Conservation (phyloP, 2,888 invertebrate genomes). For the Phyto melanocephala region DNA sequence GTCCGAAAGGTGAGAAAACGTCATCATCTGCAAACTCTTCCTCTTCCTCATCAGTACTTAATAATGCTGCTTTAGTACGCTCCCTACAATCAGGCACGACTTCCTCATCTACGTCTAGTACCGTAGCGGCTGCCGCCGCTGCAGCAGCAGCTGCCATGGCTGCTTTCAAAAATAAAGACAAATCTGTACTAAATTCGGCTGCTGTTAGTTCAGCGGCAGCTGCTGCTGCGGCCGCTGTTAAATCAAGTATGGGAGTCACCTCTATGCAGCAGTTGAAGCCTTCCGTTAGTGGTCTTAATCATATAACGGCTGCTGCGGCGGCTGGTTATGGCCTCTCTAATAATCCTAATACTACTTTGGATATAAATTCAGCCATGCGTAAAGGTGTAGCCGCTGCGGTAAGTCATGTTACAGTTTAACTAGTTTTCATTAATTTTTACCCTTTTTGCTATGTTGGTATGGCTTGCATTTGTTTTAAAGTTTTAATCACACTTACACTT, state of each 20-base stretch:
- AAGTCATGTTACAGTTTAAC: conserved; percentile 75
- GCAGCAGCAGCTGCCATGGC: conserved; percentile 66
- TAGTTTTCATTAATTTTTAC: background rate
- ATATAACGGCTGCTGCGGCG: conserved; percentile 57
- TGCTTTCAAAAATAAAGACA: conserved; percentile 53
- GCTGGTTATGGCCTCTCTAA: conserved; percentile 44
- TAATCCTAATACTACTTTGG: conserved; percentile 41
- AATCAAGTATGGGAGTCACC: conserved; percentile 56
- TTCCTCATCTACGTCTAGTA: conserved; percentile 77
- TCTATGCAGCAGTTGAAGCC: conserved; percentile 69
- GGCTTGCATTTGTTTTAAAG: conserved; percentile 41
- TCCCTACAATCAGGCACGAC: conserved; percentile 58
- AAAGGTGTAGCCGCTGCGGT: conserved; percentile 76
- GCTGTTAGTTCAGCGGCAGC: conserved; percentile 62
- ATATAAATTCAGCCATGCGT: conserved; percentile 68
- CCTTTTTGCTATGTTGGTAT: conserved; percentile 34
- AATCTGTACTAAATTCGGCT: conserved; percentile 47
- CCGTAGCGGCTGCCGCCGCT: conserved; percentile 68
- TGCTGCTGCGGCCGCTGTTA: conserved; percentile 64
- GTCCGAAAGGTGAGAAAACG: conserved; percentile 73
- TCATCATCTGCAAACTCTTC: conserved; percentile 21
- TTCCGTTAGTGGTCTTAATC: conserved; percentile 67
- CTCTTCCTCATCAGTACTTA: conserved; percentile 54
- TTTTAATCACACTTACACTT: background rate
- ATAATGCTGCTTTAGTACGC: conserved; percentile 59